Conservation (phyloP, 2,113 vertebrate genomes). For the Boulengeromyrus knoepffleri region DNA sequence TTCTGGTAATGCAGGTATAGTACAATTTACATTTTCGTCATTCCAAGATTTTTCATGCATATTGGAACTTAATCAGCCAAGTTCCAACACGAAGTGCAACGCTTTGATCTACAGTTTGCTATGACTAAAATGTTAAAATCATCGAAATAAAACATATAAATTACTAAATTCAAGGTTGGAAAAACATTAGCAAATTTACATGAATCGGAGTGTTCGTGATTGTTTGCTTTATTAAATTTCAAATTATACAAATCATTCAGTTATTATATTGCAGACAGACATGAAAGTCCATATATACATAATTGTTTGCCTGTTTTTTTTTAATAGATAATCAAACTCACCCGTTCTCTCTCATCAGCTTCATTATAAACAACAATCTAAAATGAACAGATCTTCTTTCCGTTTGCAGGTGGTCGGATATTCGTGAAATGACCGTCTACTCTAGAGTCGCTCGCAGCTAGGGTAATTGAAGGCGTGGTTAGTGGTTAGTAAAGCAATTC, state of each 20-base stretch:
- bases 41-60: neutral
- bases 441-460: neutral
- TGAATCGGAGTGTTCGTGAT: neutral
- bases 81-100: neutral
- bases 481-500: neutral
- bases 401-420: neutral
- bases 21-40: neutral
- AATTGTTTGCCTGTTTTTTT: neutral
- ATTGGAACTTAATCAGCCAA: neutral
- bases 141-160: neutral
- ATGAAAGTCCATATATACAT: neutral
- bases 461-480: neutral
- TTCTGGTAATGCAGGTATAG: neutral
- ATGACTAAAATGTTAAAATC: neutral
- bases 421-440: neutral
- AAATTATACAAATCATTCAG: neutral
- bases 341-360: neutral
- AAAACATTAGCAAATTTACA: neutral
- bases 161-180: neutral
- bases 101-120: neutral
- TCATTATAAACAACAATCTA: neutral
- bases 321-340: neutral
- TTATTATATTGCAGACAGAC: neutral
- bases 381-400: neutral
- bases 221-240: neutral